phyloP scores from a whole-genome alignment of 2,797 vertebrate genomes.

The Sphenodon punctatus region DNA sequence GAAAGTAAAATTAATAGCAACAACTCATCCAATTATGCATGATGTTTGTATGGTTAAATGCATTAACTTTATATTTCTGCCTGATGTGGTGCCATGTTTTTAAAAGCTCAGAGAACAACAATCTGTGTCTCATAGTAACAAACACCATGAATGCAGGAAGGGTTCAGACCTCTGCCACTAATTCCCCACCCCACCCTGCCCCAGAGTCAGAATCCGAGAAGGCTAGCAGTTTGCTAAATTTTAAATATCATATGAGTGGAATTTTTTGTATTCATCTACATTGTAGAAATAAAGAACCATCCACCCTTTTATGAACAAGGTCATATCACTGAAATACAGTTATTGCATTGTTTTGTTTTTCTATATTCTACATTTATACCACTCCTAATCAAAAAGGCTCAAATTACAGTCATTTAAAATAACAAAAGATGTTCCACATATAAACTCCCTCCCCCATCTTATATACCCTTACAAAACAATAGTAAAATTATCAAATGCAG shows the following conservation, averaged over 20 bases:
- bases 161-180: not conserved
- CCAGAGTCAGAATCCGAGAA: not conserved
- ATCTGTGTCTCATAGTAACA: not conserved
- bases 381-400: too few species aligned
- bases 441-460: too few species aligned
- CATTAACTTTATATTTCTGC: not conserved
- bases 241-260: not conserved
- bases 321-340: not conserved
- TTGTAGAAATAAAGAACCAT: not conserved
- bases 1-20: not conserved
- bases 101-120: not conserved
- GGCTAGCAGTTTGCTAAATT: not conserved
- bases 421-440: too few species aligned
- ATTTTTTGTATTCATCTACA: fast-evolving
- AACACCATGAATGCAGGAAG: not conserved
- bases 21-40: not conserved
- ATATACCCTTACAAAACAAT: too few species aligned
- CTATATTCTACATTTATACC: too few species aligned
- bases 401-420: too few species aligned
- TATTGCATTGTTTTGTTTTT: too few species aligned
- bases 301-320: not conserved
- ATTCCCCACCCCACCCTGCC: not conserved
- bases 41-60: not conserved
- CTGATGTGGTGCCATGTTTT: not conserved
- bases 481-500: too few species aligned